These are phyloP conservation scores for Neopipo cinnamomea DNA, from an alignment of 2,113 vertebrate species.

Conservation along the genomic window DNA sequence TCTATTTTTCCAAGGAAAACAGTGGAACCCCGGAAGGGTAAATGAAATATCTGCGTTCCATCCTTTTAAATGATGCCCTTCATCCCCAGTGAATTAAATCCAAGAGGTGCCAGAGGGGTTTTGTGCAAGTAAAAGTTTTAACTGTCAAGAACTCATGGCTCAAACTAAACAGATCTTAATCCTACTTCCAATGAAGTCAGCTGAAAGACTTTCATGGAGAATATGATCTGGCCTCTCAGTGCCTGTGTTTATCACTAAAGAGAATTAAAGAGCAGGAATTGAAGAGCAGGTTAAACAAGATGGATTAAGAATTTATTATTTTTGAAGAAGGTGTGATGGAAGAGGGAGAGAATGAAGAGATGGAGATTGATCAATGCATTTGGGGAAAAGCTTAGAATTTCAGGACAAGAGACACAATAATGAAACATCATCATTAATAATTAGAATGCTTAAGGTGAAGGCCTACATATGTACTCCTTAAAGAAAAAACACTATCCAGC, in stretches of 20 bases:
- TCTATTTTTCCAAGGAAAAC: neutral
- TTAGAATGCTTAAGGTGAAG: neutral
- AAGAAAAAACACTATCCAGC: neutral
- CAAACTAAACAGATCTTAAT: neutral
- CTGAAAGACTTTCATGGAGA: neutral
- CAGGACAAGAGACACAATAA: neutral
- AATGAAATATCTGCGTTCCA: neutral
- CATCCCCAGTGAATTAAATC: neutral
- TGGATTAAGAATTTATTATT: neutral
- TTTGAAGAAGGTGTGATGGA: neutral
- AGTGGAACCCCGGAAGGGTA: neutral
- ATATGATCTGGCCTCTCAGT: neutral
- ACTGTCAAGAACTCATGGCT: neutral
- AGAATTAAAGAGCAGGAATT: neutral
- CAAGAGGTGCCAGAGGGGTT: rapidly evolving
- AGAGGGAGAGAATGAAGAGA: neutral
- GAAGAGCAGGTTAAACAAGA: neutral
- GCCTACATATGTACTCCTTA: neutral
- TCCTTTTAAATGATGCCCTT: neutral
- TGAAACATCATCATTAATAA: neutral
- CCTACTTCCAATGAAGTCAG: neutral
- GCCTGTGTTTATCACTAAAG: neutral
- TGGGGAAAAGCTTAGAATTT: neutral
- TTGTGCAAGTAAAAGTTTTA: neutral
- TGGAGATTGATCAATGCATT: neutral